Evolutionary conservation across 2,113 vertebrate genomes (phyloP).

Genomic region (Otocyon megalotis): DNA sequence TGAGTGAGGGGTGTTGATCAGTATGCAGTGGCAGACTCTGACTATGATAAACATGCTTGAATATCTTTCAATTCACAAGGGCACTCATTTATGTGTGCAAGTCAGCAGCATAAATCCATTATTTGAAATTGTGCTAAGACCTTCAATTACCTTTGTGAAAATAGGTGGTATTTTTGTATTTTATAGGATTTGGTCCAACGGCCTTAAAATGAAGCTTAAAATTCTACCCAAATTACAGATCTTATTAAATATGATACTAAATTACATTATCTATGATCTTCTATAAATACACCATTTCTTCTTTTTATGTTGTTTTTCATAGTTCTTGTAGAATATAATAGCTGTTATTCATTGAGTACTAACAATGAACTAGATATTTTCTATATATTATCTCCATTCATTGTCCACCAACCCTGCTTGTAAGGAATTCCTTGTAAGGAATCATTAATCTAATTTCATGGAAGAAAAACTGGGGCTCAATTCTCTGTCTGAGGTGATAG

Average conservation of each 20-base stretch:
- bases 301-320: slow-evolving; percentile 33
- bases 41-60: slow-evolving; percentile 76
- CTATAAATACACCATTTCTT: slow-evolving; percentile 16
- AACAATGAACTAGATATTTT: background rate
- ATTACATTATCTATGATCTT: slow-evolving; percentile 26
- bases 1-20: slow-evolving; percentile 68
- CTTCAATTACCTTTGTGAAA: slow-evolving; percentile 78
- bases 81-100: slow-evolving; percentile 74
- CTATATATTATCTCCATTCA: background rate
- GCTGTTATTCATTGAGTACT: background rate
- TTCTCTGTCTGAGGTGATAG: background rate
- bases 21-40: slow-evolving; percentile 64
- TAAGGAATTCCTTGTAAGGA: background rate
- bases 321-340: background rate
- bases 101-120: slow-evolving; percentile 67
- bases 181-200: slow-evolving; percentile 42
- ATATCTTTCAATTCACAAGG: slow-evolving; percentile 77
- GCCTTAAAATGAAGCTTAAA: slow-evolving; percentile 55
- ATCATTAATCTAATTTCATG: slow-evolving; percentile 47
- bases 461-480: background rate
- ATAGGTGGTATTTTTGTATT: slow-evolving; percentile 57
- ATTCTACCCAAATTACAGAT: slow-evolving; percentile 43
- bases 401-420: background rate
- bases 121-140: slow-evolving; percentile 73
- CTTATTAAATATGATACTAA: slow-evolving; percentile 51